phyloP scores from a whole-genome alignment of 2,888 invertebrate species.

The Chironomus riparius region DNA sequence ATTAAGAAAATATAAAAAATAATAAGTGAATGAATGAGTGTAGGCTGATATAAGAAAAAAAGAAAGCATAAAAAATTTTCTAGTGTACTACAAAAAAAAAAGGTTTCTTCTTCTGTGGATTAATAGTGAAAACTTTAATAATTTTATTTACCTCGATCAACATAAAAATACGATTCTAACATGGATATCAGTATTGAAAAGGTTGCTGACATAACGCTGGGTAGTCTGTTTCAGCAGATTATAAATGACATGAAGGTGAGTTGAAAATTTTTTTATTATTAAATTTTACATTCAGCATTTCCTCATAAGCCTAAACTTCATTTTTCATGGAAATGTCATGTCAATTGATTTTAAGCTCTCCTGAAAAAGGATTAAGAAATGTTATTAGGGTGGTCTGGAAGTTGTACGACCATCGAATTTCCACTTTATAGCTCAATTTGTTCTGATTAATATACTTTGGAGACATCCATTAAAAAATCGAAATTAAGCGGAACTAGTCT shows the following conservation, averaged over 20 bases:
- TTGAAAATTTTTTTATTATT: constrained; percentile 29
- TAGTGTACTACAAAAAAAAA: background rate
- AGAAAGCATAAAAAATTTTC: background rate
- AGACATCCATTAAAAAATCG: no score
- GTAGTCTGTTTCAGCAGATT: constrained; percentile 90
- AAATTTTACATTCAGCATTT: background rate
- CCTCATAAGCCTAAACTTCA: background rate
- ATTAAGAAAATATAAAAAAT: no score
- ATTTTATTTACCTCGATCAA: no score
- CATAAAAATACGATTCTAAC: constrained; percentile 26
- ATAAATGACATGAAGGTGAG: constrained; percentile 95
- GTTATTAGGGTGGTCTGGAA: no score
- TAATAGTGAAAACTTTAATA: background rate
- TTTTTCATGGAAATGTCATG: no score
- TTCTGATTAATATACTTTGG: no score
- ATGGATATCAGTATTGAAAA: constrained; percentile 43
- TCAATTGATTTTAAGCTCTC: no score
- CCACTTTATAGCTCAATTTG: no score
- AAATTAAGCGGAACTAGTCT: no score
- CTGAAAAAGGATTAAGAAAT: no score
- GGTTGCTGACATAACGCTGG: constrained; percentile 78
- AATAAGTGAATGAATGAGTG: background rate
- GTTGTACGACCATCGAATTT: no score
- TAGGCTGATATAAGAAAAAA: background rate
- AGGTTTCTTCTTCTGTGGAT: background rate